A percentile compares a stretch with the other conserved stretches of the same genome.
phyloP scores from a whole-genome alignment of 2,888 invertebrate genomes.

The Cephus nigrinus region DNA sequence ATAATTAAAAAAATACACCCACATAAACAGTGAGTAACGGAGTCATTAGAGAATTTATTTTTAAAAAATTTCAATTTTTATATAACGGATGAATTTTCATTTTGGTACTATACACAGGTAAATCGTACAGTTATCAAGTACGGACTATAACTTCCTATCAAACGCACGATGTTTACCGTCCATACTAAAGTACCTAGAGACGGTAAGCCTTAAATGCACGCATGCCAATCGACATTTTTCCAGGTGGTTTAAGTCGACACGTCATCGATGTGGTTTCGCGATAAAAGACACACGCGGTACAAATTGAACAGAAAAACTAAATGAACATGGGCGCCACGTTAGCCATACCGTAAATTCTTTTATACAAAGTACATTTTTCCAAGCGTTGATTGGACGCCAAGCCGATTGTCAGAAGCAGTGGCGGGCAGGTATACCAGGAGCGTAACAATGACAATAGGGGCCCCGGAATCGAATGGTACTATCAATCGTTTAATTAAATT shows the following conservation, averaged over 20 bases:
- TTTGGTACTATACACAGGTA: not conserved
- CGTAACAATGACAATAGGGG: not conserved
- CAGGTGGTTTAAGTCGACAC: not conserved
- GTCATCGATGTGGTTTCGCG: not conserved
- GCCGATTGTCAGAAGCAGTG: constrained; percentile 16
- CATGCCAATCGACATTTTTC: not conserved
- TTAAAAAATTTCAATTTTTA: not conserved
- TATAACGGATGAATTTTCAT: not conserved
- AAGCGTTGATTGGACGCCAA: constrained; percentile 19
- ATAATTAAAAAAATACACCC: not conserved
- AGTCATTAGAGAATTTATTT: not conserved
- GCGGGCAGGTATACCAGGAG: constrained; percentile 20
- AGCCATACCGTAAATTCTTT: constrained; percentile 1
- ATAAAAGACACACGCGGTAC: not conserved
- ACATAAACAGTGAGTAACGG: not conserved
- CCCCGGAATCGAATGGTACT: not conserved
- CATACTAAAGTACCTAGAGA: constrained; percentile 1
- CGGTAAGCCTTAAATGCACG: not conserved
- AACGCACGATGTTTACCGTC: constrained; percentile 8
- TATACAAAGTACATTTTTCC: constrained; percentile 8
- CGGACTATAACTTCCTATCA: constrained; percentile 12
- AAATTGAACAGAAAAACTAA: not conserved
- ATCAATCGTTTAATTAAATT: not conserved
- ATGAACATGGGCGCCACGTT: not conserved
- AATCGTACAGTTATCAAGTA: not conserved